Conservation (phyloP, 2,797 vertebrate genomes). For the Lophius americanus region DNA sequence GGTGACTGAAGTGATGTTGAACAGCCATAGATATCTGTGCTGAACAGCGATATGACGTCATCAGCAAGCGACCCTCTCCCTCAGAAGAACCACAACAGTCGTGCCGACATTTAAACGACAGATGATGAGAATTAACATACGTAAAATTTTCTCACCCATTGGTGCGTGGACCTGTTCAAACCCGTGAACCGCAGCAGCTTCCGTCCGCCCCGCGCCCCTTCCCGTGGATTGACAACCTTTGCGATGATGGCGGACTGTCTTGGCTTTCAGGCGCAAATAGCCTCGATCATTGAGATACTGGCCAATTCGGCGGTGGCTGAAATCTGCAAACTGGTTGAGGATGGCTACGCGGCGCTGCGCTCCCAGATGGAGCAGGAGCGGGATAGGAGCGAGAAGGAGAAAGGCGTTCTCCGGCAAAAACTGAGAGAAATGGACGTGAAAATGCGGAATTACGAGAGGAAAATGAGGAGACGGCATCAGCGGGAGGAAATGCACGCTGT, state of each 20-base stretch:
- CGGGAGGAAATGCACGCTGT: slow-evolving; percentile 54
- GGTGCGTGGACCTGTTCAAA: slow-evolving; percentile 14
- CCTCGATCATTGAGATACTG: slow-evolving; percentile 81
- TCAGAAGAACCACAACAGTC: slow-evolving; percentile 21
- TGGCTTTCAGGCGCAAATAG: slow-evolving; percentile 82
- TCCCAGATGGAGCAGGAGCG: slow-evolving; percentile 78
- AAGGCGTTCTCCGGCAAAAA: slow-evolving; percentile 74
- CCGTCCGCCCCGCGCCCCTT: slow-evolving; percentile 20
- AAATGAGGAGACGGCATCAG: slow-evolving; percentile 69
- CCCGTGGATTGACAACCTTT: slow-evolving; percentile 15
- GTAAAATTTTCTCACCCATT: background rate
- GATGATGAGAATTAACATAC: background rate
- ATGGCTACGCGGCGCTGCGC: slow-evolving; percentile 78
- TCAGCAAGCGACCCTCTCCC: slow-evolving; percentile 61
- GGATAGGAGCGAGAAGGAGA: slow-evolving; percentile 75
- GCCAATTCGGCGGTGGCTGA: slow-evolving; percentile 83
- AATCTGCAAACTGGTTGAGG: slow-evolving; percentile 84
- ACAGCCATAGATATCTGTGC: slow-evolving; percentile 43
- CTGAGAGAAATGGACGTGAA: slow-evolving; percentile 77
- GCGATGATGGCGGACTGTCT: slow-evolving; percentile 77
- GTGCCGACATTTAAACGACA: background rate
- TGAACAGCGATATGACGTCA: slow-evolving; percentile 69
- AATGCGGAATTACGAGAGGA: slow-evolving; percentile 76
- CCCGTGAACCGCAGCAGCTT: slow-evolving; percentile 21
- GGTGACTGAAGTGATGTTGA: slow-evolving; percentile 31